phyloP scores from a whole-genome alignment of 2,888 invertebrate species.

The Euzetes globulus region DNA sequence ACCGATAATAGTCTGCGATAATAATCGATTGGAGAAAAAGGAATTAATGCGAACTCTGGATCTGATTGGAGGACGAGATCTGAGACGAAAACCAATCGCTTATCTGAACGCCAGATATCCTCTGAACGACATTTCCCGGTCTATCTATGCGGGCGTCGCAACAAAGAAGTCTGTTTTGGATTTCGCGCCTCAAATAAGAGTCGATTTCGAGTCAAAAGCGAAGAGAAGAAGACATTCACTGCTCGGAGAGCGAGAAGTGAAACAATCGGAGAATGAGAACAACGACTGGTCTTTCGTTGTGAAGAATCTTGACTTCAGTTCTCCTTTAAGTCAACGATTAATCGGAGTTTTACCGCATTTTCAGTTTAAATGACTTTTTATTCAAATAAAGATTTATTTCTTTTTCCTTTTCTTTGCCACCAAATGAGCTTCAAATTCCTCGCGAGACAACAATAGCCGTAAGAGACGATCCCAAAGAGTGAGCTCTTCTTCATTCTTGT shows the following conservation, averaged over 20 bases:
- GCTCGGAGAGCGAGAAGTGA: no score
- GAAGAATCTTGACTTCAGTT: not conserved
- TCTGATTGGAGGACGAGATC: not conserved
- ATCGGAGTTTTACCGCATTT: not conserved
- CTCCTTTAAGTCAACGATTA: not conserved
- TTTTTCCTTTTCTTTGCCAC: no score
- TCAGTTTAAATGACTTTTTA: not conserved
- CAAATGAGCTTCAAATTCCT: no score
- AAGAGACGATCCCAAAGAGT: no score
- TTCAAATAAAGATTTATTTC: not conserved
- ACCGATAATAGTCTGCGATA: no score
- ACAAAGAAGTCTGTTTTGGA: not conserved
- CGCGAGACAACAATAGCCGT: no score
- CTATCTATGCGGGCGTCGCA: not conserved
- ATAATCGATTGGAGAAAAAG: no score
- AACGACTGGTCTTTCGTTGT: not conserved
- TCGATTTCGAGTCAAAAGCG: not conserved
- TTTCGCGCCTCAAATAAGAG: not conserved
- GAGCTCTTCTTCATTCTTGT: no score
- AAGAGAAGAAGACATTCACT: no score
- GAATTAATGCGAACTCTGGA: not conserved
- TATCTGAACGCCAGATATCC: slow-evolving; percentile 11
- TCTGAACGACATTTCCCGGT: slow-evolving; percentile 1
- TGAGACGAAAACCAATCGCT: not conserved
- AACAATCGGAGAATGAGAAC: not conserved